These are phyloP conservation scores for Allolobophora icterica DNA, from an alignment of 2,888 invertebrate species.

Conservation along the genomic window DNA sequence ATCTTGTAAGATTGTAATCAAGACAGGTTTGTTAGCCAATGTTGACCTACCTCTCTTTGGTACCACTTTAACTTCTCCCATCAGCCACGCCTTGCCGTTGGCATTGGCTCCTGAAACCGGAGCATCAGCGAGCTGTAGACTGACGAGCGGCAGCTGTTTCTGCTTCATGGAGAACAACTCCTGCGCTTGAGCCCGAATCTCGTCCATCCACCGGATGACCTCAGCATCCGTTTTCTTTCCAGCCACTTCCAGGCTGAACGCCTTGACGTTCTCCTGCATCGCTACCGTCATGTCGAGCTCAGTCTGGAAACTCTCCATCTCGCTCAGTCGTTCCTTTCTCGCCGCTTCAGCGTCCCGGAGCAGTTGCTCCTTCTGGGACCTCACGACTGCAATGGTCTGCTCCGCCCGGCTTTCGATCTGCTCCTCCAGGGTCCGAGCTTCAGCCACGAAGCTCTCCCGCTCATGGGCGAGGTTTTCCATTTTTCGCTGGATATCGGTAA, in stretches of 20 bases:
- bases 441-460: background rate
- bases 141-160: constrained; percentile 9
- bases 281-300: background rate
- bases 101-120: background rate
- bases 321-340: background rate
- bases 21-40: background rate
- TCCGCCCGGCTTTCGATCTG: constrained; percentile 18
- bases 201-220: background rate
- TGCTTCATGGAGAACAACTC: background rate
- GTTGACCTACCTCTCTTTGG: background rate
- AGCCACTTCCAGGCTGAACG: constrained; percentile 20
- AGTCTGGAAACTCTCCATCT: background rate
- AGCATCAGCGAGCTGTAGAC: background rate
- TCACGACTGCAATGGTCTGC: background rate
- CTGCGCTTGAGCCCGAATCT: background rate
- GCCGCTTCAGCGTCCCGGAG: background rate
- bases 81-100: constrained; percentile 6
- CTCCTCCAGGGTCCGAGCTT: background rate
- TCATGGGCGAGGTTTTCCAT: constrained; percentile 4
- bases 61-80: background rate
- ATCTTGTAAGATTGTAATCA: background rate
- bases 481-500: background rate
- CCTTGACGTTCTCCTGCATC: background rate
- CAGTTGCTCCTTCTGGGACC: constrained; percentile 18
- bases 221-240: background rate